Conservation (phyloP, 2,888 invertebrate species). For the Aporophyla lueneburgensis region DNA sequence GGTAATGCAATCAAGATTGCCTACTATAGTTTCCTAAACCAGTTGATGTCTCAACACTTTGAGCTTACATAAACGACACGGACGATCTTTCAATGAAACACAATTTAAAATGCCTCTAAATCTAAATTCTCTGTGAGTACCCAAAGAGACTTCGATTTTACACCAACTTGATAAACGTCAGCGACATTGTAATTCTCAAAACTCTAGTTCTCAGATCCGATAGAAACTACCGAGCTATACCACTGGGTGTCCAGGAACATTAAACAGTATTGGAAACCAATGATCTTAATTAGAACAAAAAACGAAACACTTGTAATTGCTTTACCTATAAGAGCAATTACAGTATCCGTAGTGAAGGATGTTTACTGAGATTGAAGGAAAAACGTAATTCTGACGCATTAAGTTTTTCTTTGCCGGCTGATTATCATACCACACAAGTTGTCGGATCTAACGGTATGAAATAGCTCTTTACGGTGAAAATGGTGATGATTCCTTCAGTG, state of each 20-base stretch:
- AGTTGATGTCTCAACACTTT: neutral
- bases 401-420: constrained; percentile 40
- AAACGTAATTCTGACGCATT: constrained; percentile 53
- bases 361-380: constrained; percentile 49
- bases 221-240: neutral
- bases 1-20: constrained; percentile 4
- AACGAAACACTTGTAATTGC: constrained; percentile 54
- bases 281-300: constrained; percentile 63
- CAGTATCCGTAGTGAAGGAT: constrained; percentile 42
- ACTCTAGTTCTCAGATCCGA: constrained; percentile 14
- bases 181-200: constrained; percentile 1
- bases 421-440: constrained; percentile 59
- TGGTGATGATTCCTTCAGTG: neutral
- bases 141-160: neutral
- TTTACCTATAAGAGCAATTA: constrained; percentile 62
- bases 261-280: constrained; percentile 49
- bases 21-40: neutral
- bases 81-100: neutral
- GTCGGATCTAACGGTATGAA: constrained; percentile 25
- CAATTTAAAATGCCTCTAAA: neutral
- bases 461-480: neutral
- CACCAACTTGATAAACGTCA: constrained; percentile 9
- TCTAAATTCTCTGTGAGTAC: neutral
- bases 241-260: constrained; percentile 38
- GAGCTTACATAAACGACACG: neutral